Base-by-base conservation (phyloP, 1,140 invertebrate species). In the Vollenhovia emeryi region DNA sequence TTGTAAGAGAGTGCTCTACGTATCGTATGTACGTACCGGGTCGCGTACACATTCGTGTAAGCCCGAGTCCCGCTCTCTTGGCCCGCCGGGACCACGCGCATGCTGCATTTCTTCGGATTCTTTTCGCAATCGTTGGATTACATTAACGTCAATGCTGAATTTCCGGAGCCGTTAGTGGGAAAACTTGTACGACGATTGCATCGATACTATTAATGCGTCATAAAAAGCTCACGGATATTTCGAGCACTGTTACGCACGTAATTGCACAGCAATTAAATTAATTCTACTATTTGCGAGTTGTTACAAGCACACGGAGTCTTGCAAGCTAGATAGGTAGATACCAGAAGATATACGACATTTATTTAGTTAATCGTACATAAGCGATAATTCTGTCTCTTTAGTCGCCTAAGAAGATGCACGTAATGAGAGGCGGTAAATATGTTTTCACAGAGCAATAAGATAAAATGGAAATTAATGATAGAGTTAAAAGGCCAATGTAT, bases 21-120 rank as follows among this genome's bases (percentile, higher is more conserved):
- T n/a, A n/a, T n/a, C 24, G 60, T 36, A 69, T 52, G 52, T 75
- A 85, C 86, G 52, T 80, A 88, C 8, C 45, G 62, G 50, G 36
- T 9, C 21, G 13, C 24, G 48, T 59, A 59, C 52, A 82, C 9
- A 27, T 69, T 62, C 24, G 11, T 30, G 45, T 75, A 62, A 59
- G 30, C 64, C 15, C 43, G 45, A 52, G 50, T n/a, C 6, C 6
- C 40, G 68, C 11, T 45, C 11, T 45, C 21, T 33, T 73, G 36
- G 18, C 36, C 11, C 40, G 18, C 0, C n/a, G 6, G 59, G 30
- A 27, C 3, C n/a, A 7, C 21, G 33, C 18, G 15, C 6, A 33
- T 21, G 24, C 27, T 27, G 64, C 27, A 43, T 36, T 21, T 8
- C 21, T 15, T 24, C 60, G 57, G 13, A 48, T 36, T 66, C 5